Evolutionary conservation across 2,797 vertebrate genomes (phyloP), one percentile per base, ranked within the genome.

Genomic region (Sebastes minor): DNA sequence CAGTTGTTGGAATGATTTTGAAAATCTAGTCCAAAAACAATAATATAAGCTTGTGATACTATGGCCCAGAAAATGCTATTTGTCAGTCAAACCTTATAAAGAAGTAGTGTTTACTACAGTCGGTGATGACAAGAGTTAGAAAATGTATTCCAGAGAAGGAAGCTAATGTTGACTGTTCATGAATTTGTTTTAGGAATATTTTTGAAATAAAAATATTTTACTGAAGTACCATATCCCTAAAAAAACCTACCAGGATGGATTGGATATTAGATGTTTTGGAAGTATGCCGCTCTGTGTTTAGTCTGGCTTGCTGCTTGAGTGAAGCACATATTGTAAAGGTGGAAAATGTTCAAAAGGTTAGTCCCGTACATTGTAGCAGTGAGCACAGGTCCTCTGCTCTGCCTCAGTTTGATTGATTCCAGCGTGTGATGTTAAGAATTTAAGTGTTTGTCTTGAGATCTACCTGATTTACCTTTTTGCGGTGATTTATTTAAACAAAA

Each of bases 401-500:
- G 16, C 49, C 56, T 78, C 11, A 13, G 49, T 72, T 62, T 86
- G 83, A 84, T 62, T 53, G 42, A 76, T 68, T 85, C 63, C 60
- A 82, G 69, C 9, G 30, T 64, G 53, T 42, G 53, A 59, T 70
- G 60, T 72, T 75, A 59, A 65, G 68, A 83, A 61, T 70, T 75
- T 5, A 73, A 71, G 30, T 75, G 74, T 86, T 81, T 83, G 64
- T 42, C 46, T 46, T 6, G 42, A 77, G 76, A 63, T 35, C 52
- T 61, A 61, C 30, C 71, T 82, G 76, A 78, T 82, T 85, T 81
- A 80, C 70, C 30, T 69, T 78, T 67, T 38, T 53, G 28, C 52
- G 11, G 23, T 68, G 57, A 84, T 85, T 87, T 81, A 83, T 85
- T 74, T 22, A 69, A 83, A 78, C 78, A 79, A 82, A 80, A 68